These are phyloP conservation scores for Therioaphis trifolii DNA, from an alignment of 2,888 invertebrate species.

Conservation along the genomic window DNA sequence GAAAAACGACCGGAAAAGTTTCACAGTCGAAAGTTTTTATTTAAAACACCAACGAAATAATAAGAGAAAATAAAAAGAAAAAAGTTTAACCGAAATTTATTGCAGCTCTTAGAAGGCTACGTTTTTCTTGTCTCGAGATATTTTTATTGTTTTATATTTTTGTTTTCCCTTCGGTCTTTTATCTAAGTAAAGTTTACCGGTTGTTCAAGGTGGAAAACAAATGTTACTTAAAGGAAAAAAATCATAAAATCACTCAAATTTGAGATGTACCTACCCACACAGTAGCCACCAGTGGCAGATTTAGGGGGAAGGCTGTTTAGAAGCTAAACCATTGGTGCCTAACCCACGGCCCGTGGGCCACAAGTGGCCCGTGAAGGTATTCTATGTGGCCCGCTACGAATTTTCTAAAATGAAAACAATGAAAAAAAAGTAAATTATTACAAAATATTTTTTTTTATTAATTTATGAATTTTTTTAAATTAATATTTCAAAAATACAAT, in stretches of 20 bases:
- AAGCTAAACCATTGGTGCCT: too few species aligned
- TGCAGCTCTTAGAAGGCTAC: slow-evolving; percentile 51
- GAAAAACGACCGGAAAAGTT: slow-evolving; percentile 62
- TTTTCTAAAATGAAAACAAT: too few species aligned
- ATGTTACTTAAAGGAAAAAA: slow-evolving; percentile 28
- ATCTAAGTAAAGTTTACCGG: slow-evolving; percentile 46
- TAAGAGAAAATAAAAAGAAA: slow-evolving; percentile 59
- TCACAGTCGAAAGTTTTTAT: slow-evolving; percentile 61
- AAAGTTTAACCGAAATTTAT: slow-evolving; percentile 62
- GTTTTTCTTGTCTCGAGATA: slow-evolving; percentile 51
- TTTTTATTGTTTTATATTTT: slow-evolving; percentile 52
- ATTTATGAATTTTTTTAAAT: too few species aligned
- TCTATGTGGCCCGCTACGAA: too few species aligned
- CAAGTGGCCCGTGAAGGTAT: too few species aligned
- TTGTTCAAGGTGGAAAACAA: slow-evolving; percentile 47
- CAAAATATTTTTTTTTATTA: too few species aligned
- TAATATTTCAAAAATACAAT: too few species aligned
- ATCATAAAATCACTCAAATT: slow-evolving; percentile 4
- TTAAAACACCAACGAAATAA: slow-evolving; percentile 59
- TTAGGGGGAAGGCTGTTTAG: too few species aligned
- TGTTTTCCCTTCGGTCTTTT: slow-evolving; percentile 55
- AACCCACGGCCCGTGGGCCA: too few species aligned
- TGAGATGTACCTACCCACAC: background rate
- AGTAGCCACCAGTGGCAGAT: too few species aligned
- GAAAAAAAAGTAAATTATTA: too few species aligned